These are phyloP conservation scores for Philopotamus ludificatus DNA, from an alignment of 1,140 invertebrate genomes.

Conservation along the genomic window DNA sequence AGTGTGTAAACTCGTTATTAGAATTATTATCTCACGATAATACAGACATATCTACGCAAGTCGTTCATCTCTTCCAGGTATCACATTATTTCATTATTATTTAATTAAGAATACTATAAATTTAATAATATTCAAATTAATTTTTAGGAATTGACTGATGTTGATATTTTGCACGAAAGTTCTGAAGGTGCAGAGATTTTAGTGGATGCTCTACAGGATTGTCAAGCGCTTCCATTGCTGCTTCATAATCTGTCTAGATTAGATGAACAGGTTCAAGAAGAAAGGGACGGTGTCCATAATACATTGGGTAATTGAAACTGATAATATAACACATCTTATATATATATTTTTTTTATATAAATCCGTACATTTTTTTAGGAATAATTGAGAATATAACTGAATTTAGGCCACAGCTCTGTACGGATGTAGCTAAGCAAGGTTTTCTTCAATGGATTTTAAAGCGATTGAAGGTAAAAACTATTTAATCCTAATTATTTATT, in stretches of 20 bases:
- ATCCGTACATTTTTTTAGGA: conserved; percentile 52
- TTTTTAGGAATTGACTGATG: conserved; percentile 88
- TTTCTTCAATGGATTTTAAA: conserved; percentile 91
- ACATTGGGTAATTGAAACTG: conserved; percentile 67
- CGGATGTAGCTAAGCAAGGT: conserved; percentile 85
- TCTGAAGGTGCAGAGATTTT: conserved; percentile 76
- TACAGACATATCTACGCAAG: conserved; percentile 85
- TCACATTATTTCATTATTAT: conserved; percentile 3
- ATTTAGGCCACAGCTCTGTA: conserved; percentile 79
- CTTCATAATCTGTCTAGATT: conserved; percentile 92
- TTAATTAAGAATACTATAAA: no score
- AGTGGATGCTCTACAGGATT: conserved; percentile 78
- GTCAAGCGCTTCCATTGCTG: conserved; percentile 87
- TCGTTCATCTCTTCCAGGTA: conserved; percentile 74
- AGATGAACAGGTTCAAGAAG: conserved; percentile 92
- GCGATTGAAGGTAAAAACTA: conserved; percentile 67
- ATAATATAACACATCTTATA: conserved; percentile 13
- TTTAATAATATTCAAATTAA: background rate
- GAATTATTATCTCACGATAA: conserved; percentile 96
- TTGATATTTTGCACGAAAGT: conserved; percentile 92
- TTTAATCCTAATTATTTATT: conserved; percentile 14
- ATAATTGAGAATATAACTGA: conserved; percentile 94
- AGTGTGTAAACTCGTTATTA: conserved; percentile 85
- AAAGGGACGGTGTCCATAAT: conserved; percentile 95
- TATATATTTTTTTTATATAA: background rate